Evolutionary conservation across 2,888 invertebrate genomes (phyloP).

Genomic region (Leptinotarsa rubiginosa): DNA sequence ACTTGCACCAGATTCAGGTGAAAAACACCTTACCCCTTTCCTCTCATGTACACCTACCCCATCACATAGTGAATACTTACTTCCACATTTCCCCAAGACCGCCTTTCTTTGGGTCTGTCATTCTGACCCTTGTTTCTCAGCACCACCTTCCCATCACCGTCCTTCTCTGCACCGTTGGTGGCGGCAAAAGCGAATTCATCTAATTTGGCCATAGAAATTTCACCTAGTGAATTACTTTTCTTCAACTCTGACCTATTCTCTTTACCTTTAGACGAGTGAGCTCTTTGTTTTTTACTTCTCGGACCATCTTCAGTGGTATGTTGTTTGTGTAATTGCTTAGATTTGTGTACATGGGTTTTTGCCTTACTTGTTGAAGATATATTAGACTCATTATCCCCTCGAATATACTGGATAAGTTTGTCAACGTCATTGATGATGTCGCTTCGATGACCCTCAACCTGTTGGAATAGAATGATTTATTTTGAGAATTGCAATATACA

Average conservation of each 20-base stretch:
- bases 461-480: constrained; percentile 13
- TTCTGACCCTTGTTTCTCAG: constrained; percentile 56
- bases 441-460: constrained; percentile 82
- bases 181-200: constrained; percentile 50
- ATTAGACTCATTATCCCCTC: constrained; percentile 74
- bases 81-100: constrained; percentile 62
- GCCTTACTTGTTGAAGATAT: constrained; percentile 59
- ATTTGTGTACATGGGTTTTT: constrained; percentile 53
- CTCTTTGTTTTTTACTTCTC: constrained; percentile 54
- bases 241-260: constrained; percentile 57
- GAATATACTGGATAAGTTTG: constrained; percentile 82
- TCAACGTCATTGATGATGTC: constrained; percentile 78
- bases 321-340: constrained; percentile 58
- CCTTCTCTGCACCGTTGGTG: constrained; percentile 59
- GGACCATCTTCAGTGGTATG: constrained; percentile 54
- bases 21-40: too few relatives aligned
- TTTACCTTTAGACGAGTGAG: constrained; percentile 58
- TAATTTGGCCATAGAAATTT: constrained; percentile 76
- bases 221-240: constrained; percentile 75
- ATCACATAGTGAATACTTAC: constrained; percentile 41
- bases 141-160: constrained; percentile 53
- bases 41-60: too few relatives aligned
- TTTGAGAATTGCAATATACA: background rate
- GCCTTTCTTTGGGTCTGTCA: constrained; percentile 58
- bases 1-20: too few relatives aligned